A percentile compares a stretch with the other conserved stretches of the same genome.
Conservation (phyloP, 2,797 vertebrate genomes). For the Echeneis naucrates region DNA sequence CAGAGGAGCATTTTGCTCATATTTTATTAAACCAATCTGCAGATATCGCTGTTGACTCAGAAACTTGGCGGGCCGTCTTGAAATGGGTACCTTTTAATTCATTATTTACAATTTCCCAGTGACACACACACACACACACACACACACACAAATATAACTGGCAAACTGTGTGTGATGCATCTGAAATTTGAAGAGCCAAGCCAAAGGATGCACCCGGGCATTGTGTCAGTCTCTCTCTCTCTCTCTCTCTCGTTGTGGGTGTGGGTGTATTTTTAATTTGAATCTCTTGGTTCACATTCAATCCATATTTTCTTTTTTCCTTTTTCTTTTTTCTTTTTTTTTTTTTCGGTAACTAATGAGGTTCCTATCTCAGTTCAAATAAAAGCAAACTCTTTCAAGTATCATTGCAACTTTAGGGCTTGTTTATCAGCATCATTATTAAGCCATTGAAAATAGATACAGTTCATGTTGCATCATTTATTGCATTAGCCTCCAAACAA, state of each 20-base stretch:
- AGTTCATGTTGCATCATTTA: slow-evolving; percentile 56
- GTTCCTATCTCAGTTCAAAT: slow-evolving; percentile 64
- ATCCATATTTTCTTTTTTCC: slow-evolving; percentile 65
- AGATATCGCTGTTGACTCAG: slow-evolving; percentile 63
- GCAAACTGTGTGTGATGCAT: slow-evolving; percentile 24
- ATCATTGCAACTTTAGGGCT: slow-evolving; percentile 52
- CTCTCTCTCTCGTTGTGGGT: not conserved
- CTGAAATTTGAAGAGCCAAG: slow-evolving; percentile 38
- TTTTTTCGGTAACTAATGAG: slow-evolving; percentile 73
- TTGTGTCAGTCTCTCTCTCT: slow-evolving; percentile 24
- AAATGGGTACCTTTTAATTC: slow-evolving; percentile 70
- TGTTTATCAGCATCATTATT: slow-evolving; percentile 65
- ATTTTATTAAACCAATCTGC: slow-evolving; percentile 75
- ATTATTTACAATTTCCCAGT: slow-evolving; percentile 69
- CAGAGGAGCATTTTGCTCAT: slow-evolving; percentile 73
- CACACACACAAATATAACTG: slow-evolving; percentile 12
- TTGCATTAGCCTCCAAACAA: slow-evolving; percentile 42
- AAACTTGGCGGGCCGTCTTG: slow-evolving; percentile 66
- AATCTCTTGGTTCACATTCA: slow-evolving; percentile 55
- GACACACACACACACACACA: slow-evolving; percentile 24
- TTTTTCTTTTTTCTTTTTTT: too few relatives aligned
- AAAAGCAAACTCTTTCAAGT: slow-evolving; percentile 65
- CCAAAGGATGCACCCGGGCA: slow-evolving; percentile 32
- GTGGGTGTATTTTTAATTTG: slow-evolving; percentile 49
- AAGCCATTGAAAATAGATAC: slow-evolving; percentile 45